Conservation (phyloP, 1,140 invertebrate genomes). For the Drosophila watanabei region DNA sequence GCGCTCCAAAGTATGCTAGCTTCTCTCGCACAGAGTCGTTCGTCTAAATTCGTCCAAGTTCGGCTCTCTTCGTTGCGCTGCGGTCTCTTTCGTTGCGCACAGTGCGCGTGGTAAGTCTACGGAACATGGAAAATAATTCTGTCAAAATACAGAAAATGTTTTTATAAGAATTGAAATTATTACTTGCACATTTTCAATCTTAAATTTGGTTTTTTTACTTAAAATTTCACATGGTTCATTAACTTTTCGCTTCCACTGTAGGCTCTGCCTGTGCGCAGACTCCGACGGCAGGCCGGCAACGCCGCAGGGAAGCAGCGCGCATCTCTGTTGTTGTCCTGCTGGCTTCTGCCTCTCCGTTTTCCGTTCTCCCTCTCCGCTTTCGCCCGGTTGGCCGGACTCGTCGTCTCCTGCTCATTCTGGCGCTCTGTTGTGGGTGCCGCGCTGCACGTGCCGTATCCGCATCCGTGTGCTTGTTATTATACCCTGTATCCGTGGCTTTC, state of each 20-base stretch:
- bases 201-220: neutral
- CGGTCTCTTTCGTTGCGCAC: conserved; percentile 14
- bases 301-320: conserved; percentile 45
- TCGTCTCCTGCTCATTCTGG: conserved; percentile 1
- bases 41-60: neutral
- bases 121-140: neutral
- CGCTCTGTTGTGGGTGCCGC: conserved; percentile 52
- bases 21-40: conserved; percentile 17
- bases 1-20: conserved; percentile 65
- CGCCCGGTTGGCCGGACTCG: neutral
- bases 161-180: too few relatives aligned
- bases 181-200: too few relatives aligned
- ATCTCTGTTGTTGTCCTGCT: conserved; percentile 47
- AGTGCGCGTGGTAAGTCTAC: conserved; percentile 25
- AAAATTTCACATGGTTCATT: conserved; percentile 1
- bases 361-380: conserved; percentile 20
- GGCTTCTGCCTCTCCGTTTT: neutral
- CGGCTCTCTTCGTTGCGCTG: conserved; percentile 22
- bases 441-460: conserved; percentile 53
- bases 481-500: conserved; percentile 1
- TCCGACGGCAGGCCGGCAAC: conserved; percentile 56
- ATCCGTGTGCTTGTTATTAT: conserved; percentile 46
- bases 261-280: conserved; percentile 56
- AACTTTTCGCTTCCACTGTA: conserved; percentile 41
- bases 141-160: neutral